Evolutionary conservation across 2,797 vertebrate species (phyloP), one percentile per base, ranked within the genome.

Genomic region (Lophius americanus): DNA sequence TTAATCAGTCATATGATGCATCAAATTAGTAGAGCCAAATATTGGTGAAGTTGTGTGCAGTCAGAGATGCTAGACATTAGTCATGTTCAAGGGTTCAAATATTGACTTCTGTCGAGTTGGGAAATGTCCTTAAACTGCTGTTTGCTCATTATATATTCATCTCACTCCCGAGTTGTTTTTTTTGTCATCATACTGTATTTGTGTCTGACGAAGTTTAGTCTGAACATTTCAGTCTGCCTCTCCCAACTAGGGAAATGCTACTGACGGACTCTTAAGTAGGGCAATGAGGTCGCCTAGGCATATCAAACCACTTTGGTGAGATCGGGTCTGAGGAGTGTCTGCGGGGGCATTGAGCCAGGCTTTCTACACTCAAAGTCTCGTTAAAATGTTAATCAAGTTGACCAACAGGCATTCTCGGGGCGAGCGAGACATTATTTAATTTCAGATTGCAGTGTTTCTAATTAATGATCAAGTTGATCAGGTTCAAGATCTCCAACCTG

Each of bases 321-420:
- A 51, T 51, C 51, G 51, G 50, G 12, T 70, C 33, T 64, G 39
- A 50, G 56, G 43, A 60, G 13, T 0, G 4, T 2, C 4, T 2
- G 1, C 23, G 33, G 38, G 35, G 66, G 13, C 2, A 36, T 39
- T 0, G 11, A 64, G 36, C 44, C 43, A 6, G 2, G 36, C 60
- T 49, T 64, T 57, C 43, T 43, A 12, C 9, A 12, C 41, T 51
- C 5, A 3, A 44, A n/a, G 13, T 64, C 13, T 64, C 32, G 23
- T 95, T 93, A 84, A 95, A 93, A 94, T 94, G 91, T 94, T 94
- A 94, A 94, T 94, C 88, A 93, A 89, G 91, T 91, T 92, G 91
- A 92, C 81, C 72, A 76, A 84, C 81, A 85, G 84, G 89, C 88
- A 86, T 94, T 94, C 89, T 93, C 88, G 92, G 87, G 88, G 89